Evolutionary conservation across 2,113 vertebrate genomes (phyloP).

Genomic region (Lepidothrix coronata): DNA sequence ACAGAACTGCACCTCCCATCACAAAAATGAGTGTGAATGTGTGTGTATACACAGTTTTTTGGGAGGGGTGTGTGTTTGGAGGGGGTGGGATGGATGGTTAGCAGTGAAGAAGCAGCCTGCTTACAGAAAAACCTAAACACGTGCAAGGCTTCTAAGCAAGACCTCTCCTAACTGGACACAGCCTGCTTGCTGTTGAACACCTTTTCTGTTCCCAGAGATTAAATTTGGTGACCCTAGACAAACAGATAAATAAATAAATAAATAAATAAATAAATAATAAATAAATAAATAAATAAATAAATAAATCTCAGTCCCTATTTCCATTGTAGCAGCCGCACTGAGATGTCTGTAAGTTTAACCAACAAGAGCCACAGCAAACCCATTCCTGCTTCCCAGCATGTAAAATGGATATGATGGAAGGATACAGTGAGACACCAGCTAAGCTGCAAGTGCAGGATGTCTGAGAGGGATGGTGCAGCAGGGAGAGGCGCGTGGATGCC

Average conservation of each 20-base stretch:
- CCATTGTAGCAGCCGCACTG: not conserved
- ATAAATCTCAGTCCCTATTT: not conserved
- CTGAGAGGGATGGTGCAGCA: not conserved
- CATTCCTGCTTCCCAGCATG: not conserved
- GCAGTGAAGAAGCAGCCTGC: not conserved
- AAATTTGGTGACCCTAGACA: not conserved
- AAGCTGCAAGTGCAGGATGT: not conserved
- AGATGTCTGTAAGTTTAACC: not conserved
- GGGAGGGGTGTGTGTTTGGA: not conserved
- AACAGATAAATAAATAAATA: not conserved
- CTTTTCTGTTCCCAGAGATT: not conserved
- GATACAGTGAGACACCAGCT: not conserved
- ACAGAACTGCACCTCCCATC: not conserved
- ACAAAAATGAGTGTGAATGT: not conserved
- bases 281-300: not conserved
- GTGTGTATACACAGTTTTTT: not conserved
- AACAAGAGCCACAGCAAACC: not conserved
- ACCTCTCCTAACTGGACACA: not conserved
- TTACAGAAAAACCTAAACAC: not conserved
- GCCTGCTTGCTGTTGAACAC: not conserved
- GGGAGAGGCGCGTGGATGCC: not conserved
- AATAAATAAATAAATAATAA: not conserved
- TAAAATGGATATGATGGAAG: constrained; percentile 41
- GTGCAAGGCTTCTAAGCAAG: not conserved
- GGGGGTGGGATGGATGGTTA: not conserved